These are phyloP conservation scores for Myanophis thanlyinensis DNA, from an alignment of 2,113 vertebrate genomes.

Conservation along the genomic window DNA sequence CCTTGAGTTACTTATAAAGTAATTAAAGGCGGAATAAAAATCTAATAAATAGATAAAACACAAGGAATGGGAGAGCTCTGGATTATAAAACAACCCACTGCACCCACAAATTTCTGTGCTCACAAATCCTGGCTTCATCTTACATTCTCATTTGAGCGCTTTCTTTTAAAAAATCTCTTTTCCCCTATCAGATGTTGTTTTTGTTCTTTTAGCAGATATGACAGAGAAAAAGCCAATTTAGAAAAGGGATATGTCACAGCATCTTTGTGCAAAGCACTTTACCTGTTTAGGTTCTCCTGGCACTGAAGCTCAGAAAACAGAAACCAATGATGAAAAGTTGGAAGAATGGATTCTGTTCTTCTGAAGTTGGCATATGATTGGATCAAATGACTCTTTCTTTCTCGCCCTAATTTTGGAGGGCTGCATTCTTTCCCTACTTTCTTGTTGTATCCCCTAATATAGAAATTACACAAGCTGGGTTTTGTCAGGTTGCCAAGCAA, in stretches of 20 bases:
- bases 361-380: background rate
- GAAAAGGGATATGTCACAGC: background rate
- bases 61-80: background rate
- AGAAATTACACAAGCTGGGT: slow-evolving; percentile 3
- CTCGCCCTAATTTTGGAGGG: background rate
- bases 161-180: background rate
- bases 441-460: background rate
- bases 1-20: background rate
- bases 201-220: background rate
- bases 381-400: background rate
- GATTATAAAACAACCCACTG: background rate
- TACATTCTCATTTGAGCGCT: background rate
- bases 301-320: background rate
- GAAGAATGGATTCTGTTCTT: background rate
- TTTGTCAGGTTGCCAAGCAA: slow-evolving; percentile 27
- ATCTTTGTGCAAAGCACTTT: background rate
- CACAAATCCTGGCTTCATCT: background rate
- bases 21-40: background rate
- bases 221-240: background rate
- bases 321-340: too few species aligned
- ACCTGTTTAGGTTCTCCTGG: background rate
- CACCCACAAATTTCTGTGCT: background rate
- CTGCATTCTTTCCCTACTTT: background rate
- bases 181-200: background rate
- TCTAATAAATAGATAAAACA: background rate